Evolutionary conservation across 2,888 invertebrate species (phyloP).

Genomic region (Thecophora atra): DNA sequence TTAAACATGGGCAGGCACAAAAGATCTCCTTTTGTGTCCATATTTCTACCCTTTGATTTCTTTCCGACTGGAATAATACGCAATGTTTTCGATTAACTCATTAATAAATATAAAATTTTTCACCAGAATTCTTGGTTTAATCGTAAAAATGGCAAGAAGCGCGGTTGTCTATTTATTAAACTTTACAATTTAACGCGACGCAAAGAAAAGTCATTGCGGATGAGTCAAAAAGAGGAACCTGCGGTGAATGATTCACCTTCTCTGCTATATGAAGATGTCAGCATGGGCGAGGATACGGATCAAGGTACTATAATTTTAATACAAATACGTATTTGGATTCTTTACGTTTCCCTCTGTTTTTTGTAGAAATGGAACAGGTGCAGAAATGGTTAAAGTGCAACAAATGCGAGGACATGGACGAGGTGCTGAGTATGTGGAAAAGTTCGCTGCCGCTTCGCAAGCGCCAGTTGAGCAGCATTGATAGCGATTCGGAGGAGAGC

Average conservation of each 20-base stretch:
- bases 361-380: slow-evolving; percentile 31
- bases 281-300: slow-evolving; percentile 7
- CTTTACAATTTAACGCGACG: slow-evolving; percentile 34
- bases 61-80: no score
- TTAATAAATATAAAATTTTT: neutral
- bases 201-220: slow-evolving; percentile 10
- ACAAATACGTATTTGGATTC: neutral
- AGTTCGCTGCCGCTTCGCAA: slow-evolving; percentile 21
- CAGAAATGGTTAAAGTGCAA: slow-evolving; percentile 38
- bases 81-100: no score
- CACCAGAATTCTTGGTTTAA: slow-evolving; percentile 37
- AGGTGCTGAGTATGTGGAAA: slow-evolving; percentile 38
- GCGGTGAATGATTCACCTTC: neutral
- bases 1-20: no score
- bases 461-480: slow-evolving; percentile 25
- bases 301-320: slow-evolving; percentile 9
- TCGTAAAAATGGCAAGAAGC: slow-evolving; percentile 28
- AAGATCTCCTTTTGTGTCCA: no score
- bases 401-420: slow-evolving; percentile 39
- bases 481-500: slow-evolving; percentile 3
- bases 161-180: slow-evolving; percentile 35
- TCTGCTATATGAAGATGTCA: slow-evolving; percentile 15
- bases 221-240: neutral
- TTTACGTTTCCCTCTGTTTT: neutral
- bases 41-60: no score